These are phyloP conservation scores for Acrocyrtus sp. DNA, from an alignment of 2,888 invertebrate genomes.

Conservation along the genomic window DNA sequence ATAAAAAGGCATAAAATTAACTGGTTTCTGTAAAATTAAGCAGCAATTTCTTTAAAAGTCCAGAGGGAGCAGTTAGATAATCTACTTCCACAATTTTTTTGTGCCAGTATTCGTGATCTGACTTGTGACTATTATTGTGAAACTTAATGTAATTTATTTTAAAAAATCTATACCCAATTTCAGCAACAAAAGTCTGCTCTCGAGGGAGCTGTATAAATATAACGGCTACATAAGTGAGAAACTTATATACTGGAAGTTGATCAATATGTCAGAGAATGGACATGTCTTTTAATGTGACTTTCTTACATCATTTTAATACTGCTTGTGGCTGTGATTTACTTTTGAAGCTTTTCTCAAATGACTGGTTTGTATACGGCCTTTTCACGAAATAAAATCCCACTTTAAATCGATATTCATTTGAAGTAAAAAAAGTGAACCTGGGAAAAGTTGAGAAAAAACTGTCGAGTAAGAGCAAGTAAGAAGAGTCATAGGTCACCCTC, in stretches of 20 bases:
- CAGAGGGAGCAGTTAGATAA: neutral
- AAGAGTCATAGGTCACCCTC: conserved; percentile 45
- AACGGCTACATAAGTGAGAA: neutral
- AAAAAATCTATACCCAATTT: neutral
- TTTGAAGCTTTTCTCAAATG: conserved; percentile 9
- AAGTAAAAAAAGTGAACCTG: conserved; percentile 25
- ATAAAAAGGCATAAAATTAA: neutral
- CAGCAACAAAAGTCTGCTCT: neutral
- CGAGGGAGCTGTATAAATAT: too few relatives aligned
- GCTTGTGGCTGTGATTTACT: neutral
- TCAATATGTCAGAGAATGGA: neutral
- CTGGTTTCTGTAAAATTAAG: neutral
- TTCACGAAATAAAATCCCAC: neutral
- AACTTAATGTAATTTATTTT: conserved; percentile 2
- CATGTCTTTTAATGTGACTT: conserved; percentile 1
- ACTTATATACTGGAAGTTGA: neutral
- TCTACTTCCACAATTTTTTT: neutral
- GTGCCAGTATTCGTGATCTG: conserved; percentile 1
- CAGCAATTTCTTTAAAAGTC: neutral
- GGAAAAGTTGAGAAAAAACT: conserved; percentile 36
- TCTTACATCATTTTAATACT: conserved; percentile 8
- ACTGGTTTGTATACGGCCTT: neutral
- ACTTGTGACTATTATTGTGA: conserved; percentile 25
- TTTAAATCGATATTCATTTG: neutral
- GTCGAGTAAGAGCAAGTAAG: conserved; percentile 3